Base-by-base conservation (phyloP, 2,113 vertebrate species). In the Hystrix cristata region DNA sequence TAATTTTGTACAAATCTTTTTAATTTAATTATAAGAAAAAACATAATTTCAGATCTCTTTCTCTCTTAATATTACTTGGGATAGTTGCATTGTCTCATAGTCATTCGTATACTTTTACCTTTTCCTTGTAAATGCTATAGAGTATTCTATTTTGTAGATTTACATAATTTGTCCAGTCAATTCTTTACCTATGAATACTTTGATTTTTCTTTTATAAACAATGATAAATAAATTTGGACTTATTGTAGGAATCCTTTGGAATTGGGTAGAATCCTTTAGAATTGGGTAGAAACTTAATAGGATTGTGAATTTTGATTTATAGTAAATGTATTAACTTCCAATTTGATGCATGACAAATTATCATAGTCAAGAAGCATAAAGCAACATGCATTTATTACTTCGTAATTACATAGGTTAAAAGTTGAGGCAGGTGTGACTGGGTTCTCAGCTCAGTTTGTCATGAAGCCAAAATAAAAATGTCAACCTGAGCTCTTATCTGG, bases 1-100 rank as follows among this genome's bases (percentile, higher is more conserved):
- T 59, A 34, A 67, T 74, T 92, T 85, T 89, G 72, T 79, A 16
- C 27, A 84, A 5, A 53, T 51, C 0, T 7, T 95, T 71, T 83
- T 69, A 89, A 74, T 85, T 57, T 55, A 95, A 74, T 86, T 65
- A 67, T 34, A 57, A 65, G 38, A 87, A 78, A 59, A 64, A 57
- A n/a, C 38, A 76, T 53, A 51, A 46, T 82, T 38, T 90, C 18
- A 16, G 13, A 43, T 51, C 25, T 9, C 34, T 57, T 91, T 67
- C 46, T 53, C 10, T 90, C 4, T 51, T 55, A 59, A 13, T 69
- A 4, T 74, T 43, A 76, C 19, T n/a, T 87, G 34, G 46, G 27
- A 25, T 38, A 25, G 31, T 81, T 74, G 71, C 38, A 60, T 81
- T 95, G 19, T 67, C 59, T 89, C 29, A 14, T 69, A 69, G 53